Base-by-base conservation (phyloP, 1,140 invertebrate species). In the Drosophila gunungcola region DNA sequence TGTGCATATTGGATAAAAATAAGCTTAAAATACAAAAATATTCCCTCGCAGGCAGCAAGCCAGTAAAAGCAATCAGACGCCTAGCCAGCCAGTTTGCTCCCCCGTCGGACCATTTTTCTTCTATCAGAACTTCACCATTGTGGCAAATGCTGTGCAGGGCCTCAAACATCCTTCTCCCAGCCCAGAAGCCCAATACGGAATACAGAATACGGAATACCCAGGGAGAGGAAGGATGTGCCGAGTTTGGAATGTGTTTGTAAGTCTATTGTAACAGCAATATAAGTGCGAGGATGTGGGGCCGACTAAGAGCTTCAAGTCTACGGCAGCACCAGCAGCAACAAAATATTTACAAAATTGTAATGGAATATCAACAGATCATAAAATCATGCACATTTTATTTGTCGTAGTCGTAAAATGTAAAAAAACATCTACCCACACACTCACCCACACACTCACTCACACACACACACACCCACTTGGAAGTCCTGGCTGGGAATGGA, bases 261-360 rank as follows among this genome's bases (percentile, higher is more conserved):
- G 83, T 88, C 83, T 88, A 79, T 88, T 86, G 83, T 83, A 69
- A 83, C 63, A 68, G 81, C 58, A 49, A 64, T 69, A 65, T 73
- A 65, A 65, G 64, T 85, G 78, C 70, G 49, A 79, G 75, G 64
- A 70, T 67, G 67, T 70, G 46, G 46, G 62, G 62, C 49, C 60
- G 61, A 81, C 57, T 69, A 80, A 70, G 55, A 76, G 78, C 64
- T 54, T 58, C 78, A 69, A 73, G 57, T 46, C 60, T 42, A 12
- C 46, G 57, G 60, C 41, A 39, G 61, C 74, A 73, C 56, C 75
- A 73, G 77, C 82, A 81, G 79, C 83, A 88, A 83, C 84, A 89
- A 89, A 89, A 89, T 89, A 89, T 89, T 89, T 89, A 89, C 84
- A 89, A 89, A 89, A 89, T 89, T 89, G 80, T 89, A 89, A 89